Conservation (phyloP, 2,888 invertebrate genomes). For the Rugalucina vietnamica region DNA sequence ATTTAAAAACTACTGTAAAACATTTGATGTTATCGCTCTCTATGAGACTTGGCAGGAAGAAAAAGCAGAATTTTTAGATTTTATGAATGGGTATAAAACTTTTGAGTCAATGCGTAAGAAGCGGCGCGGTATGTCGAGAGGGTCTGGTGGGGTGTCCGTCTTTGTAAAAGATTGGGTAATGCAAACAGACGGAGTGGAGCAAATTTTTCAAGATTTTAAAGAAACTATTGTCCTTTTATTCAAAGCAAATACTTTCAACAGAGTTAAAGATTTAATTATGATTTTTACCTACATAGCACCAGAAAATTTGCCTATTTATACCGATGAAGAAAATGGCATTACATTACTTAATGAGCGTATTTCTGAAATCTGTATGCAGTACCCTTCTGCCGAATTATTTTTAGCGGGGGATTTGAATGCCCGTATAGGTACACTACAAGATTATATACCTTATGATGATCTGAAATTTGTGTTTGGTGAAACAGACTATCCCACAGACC, state of each 20-base stretch:
- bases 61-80: not conserved
- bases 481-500: slow-evolving; percentile 13
- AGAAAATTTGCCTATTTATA: slow-evolving; percentile 27
- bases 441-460: slow-evolving; percentile 32
- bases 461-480: slow-evolving; percentile 18
- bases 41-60: slow-evolving; percentile 21
- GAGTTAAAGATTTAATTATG: slow-evolving; percentile 1
- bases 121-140: not conserved
- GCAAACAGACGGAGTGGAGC: not conserved
- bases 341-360: slow-evolving; percentile 21
- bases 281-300: slow-evolving; percentile 35
- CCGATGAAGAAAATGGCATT: slow-evolving; percentile 29
- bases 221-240: not conserved
- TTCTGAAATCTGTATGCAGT: slow-evolving; percentile 11
- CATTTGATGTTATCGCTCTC: not conserved
- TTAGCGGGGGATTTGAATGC: slow-evolving; percentile 44
- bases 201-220: not conserved
- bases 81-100: slow-evolving; percentile 4
- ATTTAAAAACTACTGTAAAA: slow-evolving; percentile 4
- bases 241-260: not conserved
- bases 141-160: slow-evolving; percentile 27
- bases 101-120: slow-evolving; percentile 19
- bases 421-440: slow-evolving; percentile 19
- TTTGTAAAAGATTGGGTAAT: slow-evolving; percentile 18
- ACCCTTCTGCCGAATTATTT: slow-evolving; percentile 2